Conservation (phyloP, 1,140 invertebrate species). For the Drosophila tani region DNA sequence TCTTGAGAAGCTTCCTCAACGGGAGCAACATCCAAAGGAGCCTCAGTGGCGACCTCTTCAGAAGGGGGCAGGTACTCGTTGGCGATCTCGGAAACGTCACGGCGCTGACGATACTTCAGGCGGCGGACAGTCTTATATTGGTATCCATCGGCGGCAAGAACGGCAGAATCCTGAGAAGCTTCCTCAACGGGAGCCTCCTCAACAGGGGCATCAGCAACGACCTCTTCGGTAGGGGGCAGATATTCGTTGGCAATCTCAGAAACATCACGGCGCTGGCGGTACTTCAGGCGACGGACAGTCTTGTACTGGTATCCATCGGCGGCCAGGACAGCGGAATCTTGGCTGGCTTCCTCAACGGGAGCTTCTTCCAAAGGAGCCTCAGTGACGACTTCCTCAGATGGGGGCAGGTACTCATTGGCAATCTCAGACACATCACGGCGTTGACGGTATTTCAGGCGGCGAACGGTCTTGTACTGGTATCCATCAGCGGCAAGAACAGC, state of each 20-base stretch:
- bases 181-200: conserved; percentile 25
- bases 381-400: conserved; percentile 35
- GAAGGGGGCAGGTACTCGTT: conserved; percentile 58
- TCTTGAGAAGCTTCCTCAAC: conserved; percentile 1
- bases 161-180: conserved; percentile 43
- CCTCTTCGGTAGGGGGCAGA: conserved; percentile 41
- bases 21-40: conserved; percentile 14
- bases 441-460: conserved; percentile 57
- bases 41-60: conserved; percentile 39
- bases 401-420: conserved; percentile 56
- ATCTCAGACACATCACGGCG: conserved; percentile 65
- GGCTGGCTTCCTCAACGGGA: conserved; percentile 14
- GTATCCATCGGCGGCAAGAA: conserved; percentile 57
- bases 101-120: conserved; percentile 61
- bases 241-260: conserved; percentile 55
- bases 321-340: conserved; percentile 41
- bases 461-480: conserved; percentile 66
- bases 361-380: conserved; percentile 18
- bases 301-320: conserved; percentile 67
- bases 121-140: conserved; percentile 70
- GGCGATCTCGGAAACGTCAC: conserved; percentile 63
- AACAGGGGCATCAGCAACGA: conserved; percentile 4
- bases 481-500: conserved; percentile 56
- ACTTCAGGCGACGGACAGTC: conserved; percentile 62
- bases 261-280: conserved; percentile 61